Percentiles rank a stretch among this genome's conserved stretches.
phyloP scores from a whole-genome alignment of 2,113 vertebrate species.

The Corydoras maculifer region DNA sequence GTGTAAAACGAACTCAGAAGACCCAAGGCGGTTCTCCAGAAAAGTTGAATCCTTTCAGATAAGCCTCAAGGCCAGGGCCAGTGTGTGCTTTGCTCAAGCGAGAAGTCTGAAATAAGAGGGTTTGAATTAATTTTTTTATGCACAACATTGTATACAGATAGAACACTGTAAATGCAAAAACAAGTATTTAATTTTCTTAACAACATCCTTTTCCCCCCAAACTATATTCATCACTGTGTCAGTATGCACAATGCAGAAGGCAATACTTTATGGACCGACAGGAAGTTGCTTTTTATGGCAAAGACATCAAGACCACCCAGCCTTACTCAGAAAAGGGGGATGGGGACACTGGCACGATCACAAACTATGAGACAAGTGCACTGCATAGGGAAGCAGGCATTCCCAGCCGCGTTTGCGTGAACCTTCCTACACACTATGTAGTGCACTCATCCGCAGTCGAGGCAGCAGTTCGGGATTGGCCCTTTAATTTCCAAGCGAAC shows the following conservation, averaged over 20 bases:
- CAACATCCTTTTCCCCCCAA: no score
- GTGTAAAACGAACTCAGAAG: slow-evolving; percentile 50
- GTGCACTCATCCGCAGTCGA: not conserved
- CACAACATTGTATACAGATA: no score
- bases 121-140: no score
- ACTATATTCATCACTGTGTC: not conserved
- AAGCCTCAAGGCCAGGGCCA: slow-evolving; percentile 64
- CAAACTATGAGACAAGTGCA: not conserved
- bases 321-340: not conserved
- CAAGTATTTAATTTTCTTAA: no score
- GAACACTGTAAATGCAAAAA: no score
- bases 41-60: slow-evolving; percentile 67
- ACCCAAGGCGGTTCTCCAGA: slow-evolving; percentile 62
- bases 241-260: no score
- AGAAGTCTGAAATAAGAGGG: slow-evolving; percentile 50
- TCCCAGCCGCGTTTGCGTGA: not conserved
- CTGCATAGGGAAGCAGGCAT: not conserved
- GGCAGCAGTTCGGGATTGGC: not conserved
- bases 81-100: slow-evolving; percentile 51
- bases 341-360: not conserved
- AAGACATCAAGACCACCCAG: not conserved
- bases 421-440: not conserved
- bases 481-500: not conserved
- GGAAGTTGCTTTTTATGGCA: not conserved
- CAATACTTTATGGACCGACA: no score